phyloP scores from a whole-genome alignment of 2,888 invertebrate genomes.

The Thecophora atra region DNA sequence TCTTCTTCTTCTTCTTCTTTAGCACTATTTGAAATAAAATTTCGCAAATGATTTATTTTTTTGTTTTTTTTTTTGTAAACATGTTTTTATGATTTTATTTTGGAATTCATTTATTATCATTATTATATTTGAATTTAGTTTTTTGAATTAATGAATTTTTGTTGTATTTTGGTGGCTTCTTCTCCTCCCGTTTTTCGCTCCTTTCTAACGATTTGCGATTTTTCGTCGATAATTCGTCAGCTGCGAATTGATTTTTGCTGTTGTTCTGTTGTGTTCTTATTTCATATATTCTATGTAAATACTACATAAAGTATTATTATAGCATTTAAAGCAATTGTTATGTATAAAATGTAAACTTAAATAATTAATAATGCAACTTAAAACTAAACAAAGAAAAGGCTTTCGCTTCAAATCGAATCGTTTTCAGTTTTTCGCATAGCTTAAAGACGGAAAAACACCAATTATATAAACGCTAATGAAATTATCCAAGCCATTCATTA shows the following conservation, averaged over 20 bases:
- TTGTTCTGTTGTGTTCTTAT: background rate
- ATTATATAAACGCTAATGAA: background rate
- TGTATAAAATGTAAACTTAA: constrained; percentile 27
- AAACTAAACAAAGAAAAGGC: background rate
- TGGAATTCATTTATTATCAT: constrained; percentile 35
- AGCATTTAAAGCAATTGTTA: constrained; percentile 15
- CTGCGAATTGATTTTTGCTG: constrained; percentile 1
- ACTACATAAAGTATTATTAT: background rate
- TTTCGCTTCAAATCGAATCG: background rate
- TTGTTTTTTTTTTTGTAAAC: constrained; percentile 41
- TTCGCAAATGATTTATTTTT: too few species aligned
- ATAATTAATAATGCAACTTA: constrained; percentile 12
- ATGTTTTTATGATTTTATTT: constrained; percentile 40
- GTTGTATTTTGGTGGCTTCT: constrained; percentile 22
- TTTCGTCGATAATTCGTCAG: too few species aligned
- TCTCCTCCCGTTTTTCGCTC: constrained; percentile 13
- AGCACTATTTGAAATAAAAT: too few species aligned
- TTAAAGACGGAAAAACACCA: background rate
- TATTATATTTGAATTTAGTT: too few species aligned
- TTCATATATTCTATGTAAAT: constrained; percentile 20
- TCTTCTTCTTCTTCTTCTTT: too few species aligned
- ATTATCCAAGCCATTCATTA: background rate
- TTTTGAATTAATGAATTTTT: constrained; percentile 44
- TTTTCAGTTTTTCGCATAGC: background rate
- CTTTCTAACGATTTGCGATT: constrained; percentile 34